Conservation (phyloP, 2,113 vertebrate species). For the Nanger granti region DNA sequence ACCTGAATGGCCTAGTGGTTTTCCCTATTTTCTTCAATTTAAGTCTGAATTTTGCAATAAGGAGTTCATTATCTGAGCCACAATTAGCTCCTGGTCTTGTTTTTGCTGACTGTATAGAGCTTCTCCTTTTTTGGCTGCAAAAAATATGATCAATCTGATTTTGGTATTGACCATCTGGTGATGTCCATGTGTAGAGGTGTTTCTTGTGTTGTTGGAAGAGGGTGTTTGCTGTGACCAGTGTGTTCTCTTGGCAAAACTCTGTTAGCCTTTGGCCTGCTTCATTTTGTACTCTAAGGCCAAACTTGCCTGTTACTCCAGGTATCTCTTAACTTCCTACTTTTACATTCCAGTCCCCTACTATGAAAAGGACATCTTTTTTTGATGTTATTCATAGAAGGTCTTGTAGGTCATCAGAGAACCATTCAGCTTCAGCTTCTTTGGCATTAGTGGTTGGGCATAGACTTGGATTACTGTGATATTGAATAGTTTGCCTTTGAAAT, state of each 20-base stretch:
- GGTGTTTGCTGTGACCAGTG: neutral
- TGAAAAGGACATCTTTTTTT: neutral
- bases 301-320: neutral
- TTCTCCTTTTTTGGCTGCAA: neutral
- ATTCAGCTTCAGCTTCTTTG: neutral
- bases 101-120: neutral
- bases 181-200: neutral
- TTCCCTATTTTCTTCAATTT: neutral
- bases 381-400: neutral
- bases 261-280: neutral
- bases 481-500: neutral
- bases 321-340: neutral
- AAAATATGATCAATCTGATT: neutral
- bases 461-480: neutral
- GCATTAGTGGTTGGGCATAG: neutral
- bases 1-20: neutral
- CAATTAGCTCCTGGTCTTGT: neutral
- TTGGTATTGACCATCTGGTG: neutral
- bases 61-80: neutral
- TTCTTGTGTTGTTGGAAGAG: neutral
- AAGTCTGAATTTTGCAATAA: neutral
- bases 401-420: neutral
- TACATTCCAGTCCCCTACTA: neutral
- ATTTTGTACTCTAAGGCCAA: neutral
- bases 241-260: neutral